Conservation (phyloP, 2,797 vertebrate species). For the Peromyscus aztecus region DNA sequence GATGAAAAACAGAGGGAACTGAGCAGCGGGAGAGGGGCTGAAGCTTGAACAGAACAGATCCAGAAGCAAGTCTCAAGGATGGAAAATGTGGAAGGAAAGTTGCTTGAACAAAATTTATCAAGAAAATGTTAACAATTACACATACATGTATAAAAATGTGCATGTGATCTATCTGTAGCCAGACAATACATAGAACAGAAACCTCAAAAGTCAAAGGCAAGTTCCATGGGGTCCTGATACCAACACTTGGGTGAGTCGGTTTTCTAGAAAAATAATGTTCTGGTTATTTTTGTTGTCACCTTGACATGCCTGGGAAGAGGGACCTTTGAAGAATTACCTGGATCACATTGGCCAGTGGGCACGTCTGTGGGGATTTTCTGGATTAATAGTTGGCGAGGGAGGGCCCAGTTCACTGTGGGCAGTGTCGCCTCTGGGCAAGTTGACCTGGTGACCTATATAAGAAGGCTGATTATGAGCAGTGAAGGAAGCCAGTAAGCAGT, state of each 20-base stretch:
- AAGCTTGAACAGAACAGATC: background rate
- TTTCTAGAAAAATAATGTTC: slow-evolving; percentile 35
- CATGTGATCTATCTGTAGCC: no score
- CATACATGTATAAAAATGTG: background rate
- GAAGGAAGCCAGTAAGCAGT: background rate
- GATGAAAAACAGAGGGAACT: background rate
- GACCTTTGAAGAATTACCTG: background rate
- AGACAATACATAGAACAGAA: background rate
- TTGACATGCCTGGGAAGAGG: background rate
- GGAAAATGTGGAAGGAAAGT: background rate
- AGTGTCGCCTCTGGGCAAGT: background rate
- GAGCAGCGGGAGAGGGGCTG: background rate
- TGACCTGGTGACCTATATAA: no score
- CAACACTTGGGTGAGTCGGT: background rate
- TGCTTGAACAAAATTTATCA: background rate
- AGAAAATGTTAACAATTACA: background rate
- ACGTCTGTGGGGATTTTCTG: background rate
- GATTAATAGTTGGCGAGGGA: background rate
- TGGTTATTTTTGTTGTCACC: background rate
- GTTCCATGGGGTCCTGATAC: background rate
- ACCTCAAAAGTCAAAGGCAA: background rate
- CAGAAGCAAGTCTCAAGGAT: background rate
- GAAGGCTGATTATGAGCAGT: background rate
- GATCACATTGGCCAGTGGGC: background rate
- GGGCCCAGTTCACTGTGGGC: background rate